Evolutionary conservation across 2,113 vertebrate genomes (phyloP).

Genomic region (Myrmecophaga tridactyla): DNA sequence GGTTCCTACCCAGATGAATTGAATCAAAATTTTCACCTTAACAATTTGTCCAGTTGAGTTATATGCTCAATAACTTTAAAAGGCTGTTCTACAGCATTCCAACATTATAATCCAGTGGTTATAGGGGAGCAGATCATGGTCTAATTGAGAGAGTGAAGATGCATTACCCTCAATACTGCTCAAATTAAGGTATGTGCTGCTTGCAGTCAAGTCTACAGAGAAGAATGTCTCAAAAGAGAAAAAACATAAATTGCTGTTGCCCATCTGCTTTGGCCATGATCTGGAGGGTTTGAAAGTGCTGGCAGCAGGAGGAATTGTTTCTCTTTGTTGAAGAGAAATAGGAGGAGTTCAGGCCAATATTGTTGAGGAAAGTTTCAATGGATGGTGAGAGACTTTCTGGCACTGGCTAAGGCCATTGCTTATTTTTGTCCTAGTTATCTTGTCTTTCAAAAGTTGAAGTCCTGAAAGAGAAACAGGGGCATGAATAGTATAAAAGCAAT

Average conservation of each 20-base stretch:
- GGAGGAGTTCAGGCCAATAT: background rate
- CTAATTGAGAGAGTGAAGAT: background rate
- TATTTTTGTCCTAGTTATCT: background rate
- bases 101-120: background rate
- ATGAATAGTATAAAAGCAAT: background rate
- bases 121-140: background rate
- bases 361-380: background rate
- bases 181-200: background rate
- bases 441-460: background rate
- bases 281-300: background rate
- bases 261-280: background rate
- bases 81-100: background rate
- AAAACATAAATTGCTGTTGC: background rate
- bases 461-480: background rate
- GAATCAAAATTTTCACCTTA: background rate
- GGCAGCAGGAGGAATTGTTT: background rate
- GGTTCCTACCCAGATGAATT: background rate
- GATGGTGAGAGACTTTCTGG: background rate
- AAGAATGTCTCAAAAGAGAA: background rate
- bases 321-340: background rate
- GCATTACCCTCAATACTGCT: background rate
- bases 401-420: background rate
- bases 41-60: background rate
- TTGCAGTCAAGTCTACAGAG: background rate
- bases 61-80: background rate